Conservation (phyloP, 1,140 invertebrate genomes). For the Chelonus insularis region DNA sequence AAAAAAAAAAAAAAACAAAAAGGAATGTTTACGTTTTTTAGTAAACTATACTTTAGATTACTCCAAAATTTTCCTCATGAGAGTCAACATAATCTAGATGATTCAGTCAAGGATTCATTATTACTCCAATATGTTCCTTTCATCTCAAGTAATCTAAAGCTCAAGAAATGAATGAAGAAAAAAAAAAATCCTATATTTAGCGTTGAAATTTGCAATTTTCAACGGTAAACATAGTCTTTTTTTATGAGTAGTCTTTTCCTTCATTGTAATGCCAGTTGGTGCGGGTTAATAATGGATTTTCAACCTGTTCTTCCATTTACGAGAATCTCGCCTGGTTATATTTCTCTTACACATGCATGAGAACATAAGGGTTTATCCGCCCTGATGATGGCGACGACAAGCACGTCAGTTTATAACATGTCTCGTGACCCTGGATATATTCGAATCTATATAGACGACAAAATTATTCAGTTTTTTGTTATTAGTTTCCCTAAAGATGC, state of each 20-base stretch:
- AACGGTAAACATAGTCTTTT: too few relatives aligned
- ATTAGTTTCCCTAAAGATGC: constrained; percentile 53
- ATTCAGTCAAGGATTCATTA: too few relatives aligned
- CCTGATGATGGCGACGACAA: constrained; percentile 22
- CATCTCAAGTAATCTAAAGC: too few relatives aligned
- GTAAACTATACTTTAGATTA: too few relatives aligned
- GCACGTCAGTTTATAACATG: not conserved
- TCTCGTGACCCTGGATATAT: constrained; percentile 8
- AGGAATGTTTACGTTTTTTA: too few relatives aligned
- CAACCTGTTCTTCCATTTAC: constrained; percentile 53
- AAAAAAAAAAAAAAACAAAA: too few relatives aligned
- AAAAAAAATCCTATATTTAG: too few relatives aligned
- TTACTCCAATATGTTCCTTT: too few relatives aligned
- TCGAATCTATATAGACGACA: constrained; percentile 35
- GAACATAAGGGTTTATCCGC: constrained; percentile 38
- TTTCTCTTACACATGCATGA: constrained; percentile 52
- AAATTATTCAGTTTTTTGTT: constrained; percentile 46
- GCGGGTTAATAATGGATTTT: constrained; percentile 56
- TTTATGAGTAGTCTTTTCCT: not conserved
- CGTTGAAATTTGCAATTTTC: too few relatives aligned
- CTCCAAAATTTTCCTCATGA: too few relatives aligned
- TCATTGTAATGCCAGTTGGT: constrained; percentile 17
- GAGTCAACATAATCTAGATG: too few relatives aligned
- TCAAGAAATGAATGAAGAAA: too few relatives aligned
- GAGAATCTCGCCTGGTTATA: constrained; percentile 46